phyloP scores from a whole-genome alignment of 2,113 vertebrate genomes.

The Anarrhichthys ocellatus region DNA sequence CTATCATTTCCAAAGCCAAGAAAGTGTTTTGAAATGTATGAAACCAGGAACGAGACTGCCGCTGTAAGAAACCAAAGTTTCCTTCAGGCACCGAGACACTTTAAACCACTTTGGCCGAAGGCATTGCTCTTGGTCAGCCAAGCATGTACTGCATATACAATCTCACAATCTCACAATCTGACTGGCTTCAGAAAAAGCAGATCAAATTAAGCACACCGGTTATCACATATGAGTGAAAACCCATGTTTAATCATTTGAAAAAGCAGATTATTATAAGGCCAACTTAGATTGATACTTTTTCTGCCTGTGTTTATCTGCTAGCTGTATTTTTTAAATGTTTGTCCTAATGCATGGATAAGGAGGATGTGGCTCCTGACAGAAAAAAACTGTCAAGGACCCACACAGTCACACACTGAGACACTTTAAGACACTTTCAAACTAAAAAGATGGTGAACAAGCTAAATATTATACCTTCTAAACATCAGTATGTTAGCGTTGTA shows the following conservation, averaged over 20 bases:
- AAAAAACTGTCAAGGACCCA: background rate
- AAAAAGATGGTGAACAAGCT: background rate
- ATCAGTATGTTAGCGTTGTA: background rate
- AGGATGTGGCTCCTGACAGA: no score
- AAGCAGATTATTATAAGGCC: background rate
- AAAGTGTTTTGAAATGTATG: constrained; percentile 42
- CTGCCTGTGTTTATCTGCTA: background rate
- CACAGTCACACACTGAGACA: background rate
- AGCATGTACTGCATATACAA: constrained; percentile 5
- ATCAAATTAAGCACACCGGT: background rate
- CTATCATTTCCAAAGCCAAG: constrained; percentile 3
- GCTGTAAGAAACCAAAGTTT: background rate
- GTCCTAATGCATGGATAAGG: background rate
- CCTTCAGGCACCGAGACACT: background rate
- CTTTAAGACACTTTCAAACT: background rate
- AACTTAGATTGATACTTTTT: background rate
- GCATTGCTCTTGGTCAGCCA: constrained; percentile 12
- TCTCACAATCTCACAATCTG: constrained; percentile 3
- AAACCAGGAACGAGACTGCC: constrained; percentile 15
- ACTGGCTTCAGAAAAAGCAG: background rate
- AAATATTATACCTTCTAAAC: background rate
- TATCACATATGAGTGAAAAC: background rate
- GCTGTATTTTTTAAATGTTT: background rate
- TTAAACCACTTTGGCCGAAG: constrained; percentile 14
- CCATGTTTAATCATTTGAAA: background rate